These are phyloP conservation scores for Bemisia tabaci DNA, from an alignment of 1,140 invertebrate genomes.

Conservation along the genomic window DNA sequence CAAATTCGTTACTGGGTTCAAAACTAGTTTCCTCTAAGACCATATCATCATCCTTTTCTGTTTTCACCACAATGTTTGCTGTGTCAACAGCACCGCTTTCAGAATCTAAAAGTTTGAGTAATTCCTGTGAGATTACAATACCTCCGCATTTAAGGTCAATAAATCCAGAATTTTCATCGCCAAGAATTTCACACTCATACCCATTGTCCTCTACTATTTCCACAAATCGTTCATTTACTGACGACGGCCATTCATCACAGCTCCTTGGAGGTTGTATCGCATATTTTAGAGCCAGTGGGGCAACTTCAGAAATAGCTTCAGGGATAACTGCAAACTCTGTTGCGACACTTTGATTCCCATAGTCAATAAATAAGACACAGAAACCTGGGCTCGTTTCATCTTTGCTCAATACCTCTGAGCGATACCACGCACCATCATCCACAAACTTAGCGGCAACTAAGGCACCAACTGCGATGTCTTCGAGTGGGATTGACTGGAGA, in stretches of 20 bases:
- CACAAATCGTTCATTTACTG: conserved; percentile 42
- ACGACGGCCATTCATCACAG: conserved; percentile 47
- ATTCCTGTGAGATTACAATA: background rate
- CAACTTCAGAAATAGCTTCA: conserved; percentile 24
- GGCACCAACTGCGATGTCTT: conserved; percentile 26
- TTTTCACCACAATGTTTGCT: background rate
- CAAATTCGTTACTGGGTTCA: background rate
- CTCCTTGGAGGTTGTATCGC: conserved; percentile 45
- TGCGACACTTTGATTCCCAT: conserved; percentile 35
- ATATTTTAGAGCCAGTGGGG: conserved; percentile 34
- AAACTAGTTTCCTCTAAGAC: background rate
- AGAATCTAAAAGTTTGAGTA: background rate
- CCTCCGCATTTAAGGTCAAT: background rate
- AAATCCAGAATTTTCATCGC: background rate
- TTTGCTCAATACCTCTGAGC: conserved; percentile 45
- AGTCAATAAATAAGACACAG: conserved; percentile 41
- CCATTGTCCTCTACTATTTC: conserved; percentile 29
- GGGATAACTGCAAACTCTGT: conserved; percentile 31
- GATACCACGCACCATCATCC: conserved; percentile 48
- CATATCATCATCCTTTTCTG: background rate
- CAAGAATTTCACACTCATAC: background rate
- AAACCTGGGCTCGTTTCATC: conserved; percentile 31
- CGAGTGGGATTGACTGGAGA: background rate
- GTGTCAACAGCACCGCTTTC: no score
- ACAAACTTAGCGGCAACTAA: conserved; percentile 47